Conservation (phyloP, 2,888 invertebrate species). For the Disparrhopalites patrizii region DNA sequence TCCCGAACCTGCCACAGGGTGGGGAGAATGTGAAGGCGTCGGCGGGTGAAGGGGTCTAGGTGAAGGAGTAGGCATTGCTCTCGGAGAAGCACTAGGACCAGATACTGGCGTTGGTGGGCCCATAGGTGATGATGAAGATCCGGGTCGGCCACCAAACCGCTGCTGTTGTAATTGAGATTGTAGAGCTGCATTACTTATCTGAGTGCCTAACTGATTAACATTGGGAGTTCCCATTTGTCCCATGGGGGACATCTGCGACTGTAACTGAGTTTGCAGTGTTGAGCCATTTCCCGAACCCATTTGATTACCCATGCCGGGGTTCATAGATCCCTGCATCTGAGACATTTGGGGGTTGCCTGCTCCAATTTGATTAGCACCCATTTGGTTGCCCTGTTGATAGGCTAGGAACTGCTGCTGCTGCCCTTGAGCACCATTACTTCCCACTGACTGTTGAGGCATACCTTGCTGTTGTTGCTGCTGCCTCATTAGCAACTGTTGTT, state of each 20-base stretch:
- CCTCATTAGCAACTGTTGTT: slow-evolving; percentile 51
- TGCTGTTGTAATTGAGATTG: slow-evolving; percentile 47
- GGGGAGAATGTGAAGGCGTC: slow-evolving; percentile 47
- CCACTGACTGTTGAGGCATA: slow-evolving; percentile 49
- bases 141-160: slow-evolving; percentile 44
- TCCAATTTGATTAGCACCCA: slow-evolving; percentile 49
- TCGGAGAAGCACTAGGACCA: slow-evolving; percentile 48
- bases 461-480: slow-evolving; percentile 52
- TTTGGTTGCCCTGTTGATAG: slow-evolving; percentile 48
- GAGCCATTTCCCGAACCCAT: slow-evolving; percentile 42
- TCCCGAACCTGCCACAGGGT: slow-evolving; percentile 47
- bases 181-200: slow-evolving; percentile 44
- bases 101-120: slow-evolving; percentile 48
- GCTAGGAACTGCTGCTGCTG: slow-evolving; percentile 53
- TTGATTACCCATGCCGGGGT: slow-evolving; percentile 44
- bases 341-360: slow-evolving; percentile 42
- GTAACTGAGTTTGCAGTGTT: slow-evolving; percentile 41
- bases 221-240: slow-evolving; percentile 45
- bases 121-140: slow-evolving; percentile 47
- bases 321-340: slow-evolving; percentile 35
- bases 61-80: slow-evolving; percentile 47
- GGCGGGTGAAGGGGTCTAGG: slow-evolving; percentile 47
- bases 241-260: slow-evolving; percentile 47
- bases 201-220: slow-evolving; percentile 41
- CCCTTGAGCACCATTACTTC: slow-evolving; percentile 49